Evolutionary conservation across 2,888 invertebrate species (phyloP).

Genomic region (Nezara viridula): DNA sequence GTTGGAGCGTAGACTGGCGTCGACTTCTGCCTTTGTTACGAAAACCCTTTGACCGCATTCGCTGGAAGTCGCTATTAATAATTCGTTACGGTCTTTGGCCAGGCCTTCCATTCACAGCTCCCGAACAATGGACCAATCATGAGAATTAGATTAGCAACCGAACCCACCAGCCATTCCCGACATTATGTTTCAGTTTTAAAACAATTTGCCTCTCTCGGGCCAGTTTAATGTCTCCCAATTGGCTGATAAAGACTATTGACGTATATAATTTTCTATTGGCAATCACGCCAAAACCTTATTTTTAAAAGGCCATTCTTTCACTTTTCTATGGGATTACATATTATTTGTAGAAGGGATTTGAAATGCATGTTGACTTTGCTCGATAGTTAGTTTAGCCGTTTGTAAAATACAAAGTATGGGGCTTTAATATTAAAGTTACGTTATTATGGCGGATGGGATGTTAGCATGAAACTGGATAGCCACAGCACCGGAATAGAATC

Average conservation of each 20-base stretch:
- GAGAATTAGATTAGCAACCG: conserved; percentile 8
- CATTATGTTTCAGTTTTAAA: conserved; percentile 33
- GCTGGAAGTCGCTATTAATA: conserved; percentile 10
- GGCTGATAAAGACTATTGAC: background rate
- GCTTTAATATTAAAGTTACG: background rate
- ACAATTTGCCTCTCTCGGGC: background rate
- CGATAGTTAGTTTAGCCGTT: background rate
- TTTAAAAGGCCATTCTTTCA: background rate
- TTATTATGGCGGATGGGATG: background rate
- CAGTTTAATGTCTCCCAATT: background rate
- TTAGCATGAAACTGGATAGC: background rate
- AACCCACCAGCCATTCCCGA: background rate
- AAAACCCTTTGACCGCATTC: conserved; percentile 7
- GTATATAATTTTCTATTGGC: no score
- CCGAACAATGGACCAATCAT: conserved; percentile 32
- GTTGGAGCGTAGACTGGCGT: background rate
- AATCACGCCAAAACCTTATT: no score
- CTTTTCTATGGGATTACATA: background rate
- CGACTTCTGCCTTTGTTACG: background rate
- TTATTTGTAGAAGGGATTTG: background rate
- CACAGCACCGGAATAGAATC: background rate
- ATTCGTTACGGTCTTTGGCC: conserved; percentile 36
- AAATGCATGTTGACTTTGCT: background rate
- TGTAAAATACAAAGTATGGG: background rate
- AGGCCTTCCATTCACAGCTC: background rate